Evolutionary conservation across 1,140 invertebrate species (phyloP), one percentile per base, ranked within the genome.

Genomic region (Sitobion miscanthi): DNA sequence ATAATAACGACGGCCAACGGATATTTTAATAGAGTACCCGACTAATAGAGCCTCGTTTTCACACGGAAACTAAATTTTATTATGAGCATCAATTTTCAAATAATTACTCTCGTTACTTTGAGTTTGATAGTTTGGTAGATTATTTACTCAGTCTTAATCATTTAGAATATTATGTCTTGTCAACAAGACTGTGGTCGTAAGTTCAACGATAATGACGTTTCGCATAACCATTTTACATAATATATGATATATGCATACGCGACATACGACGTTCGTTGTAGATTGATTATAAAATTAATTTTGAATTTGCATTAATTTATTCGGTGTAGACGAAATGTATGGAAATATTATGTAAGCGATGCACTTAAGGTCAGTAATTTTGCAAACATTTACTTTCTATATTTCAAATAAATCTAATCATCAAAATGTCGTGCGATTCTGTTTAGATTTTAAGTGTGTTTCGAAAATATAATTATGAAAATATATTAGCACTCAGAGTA

Each of bases 1-100:
- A n/a, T 0, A 77, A n/a, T n/a, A 6, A n/a, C n/a, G 30, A 69
- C 62, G 1, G 4, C 14, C 11, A 69, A n/a, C 2, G 0, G 2
- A 62, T 30, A 30, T 62, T 62, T 62, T 30, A n/a, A n/a, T n/a
- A 69, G 62, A 69, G 49, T 52, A 52, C 9, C 30, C 3, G 7
- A 77, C n/a, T 17, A n/a, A 77, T 77, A 77, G 62, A 77, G 14
- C 14, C n/a, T n/a, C n/a, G 17, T 69, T 69, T n/a, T 69, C 11
- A 30, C 9, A 69, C 14, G 8, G 57, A 62, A 30, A 30, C 30
- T 62, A 62, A 62, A 62, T 62, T 14, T 14, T 62, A 62, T 62
- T 62, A 62, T 47, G 25, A 62, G 30, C 30, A 2, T 30, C 0
- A 14, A 14, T 62, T 62, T 62, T 62, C 30, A 62, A 62, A n/a